A percentile compares a stretch with the other conserved stretches of the same genome.
phyloP scores from a whole-genome alignment of 2,797 vertebrate species.

The Tympanoctomys barrerae region DNA sequence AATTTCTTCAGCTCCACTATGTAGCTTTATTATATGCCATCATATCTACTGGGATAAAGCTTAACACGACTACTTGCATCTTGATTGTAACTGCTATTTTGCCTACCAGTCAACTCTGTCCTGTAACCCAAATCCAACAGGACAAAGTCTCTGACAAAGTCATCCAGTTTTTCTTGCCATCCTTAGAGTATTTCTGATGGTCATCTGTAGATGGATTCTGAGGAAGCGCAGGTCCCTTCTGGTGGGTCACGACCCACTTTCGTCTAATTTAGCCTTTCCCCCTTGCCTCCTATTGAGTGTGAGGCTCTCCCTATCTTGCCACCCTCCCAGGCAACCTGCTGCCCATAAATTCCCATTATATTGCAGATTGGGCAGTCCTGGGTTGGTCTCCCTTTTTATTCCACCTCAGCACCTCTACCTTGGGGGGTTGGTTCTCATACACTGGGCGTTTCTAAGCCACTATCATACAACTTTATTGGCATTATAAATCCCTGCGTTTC shows the following conservation, averaged over 20 bases:
- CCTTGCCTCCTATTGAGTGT: not conserved
- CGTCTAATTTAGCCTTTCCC: too few relatives aligned
- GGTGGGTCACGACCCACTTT: not conserved
- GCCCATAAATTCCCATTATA: not conserved
- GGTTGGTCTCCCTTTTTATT: not conserved
- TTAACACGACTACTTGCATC: not conserved
- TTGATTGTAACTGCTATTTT: not conserved
- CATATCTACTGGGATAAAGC: not conserved
- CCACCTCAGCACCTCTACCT: not conserved
- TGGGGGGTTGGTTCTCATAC: not conserved
- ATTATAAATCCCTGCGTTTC: not conserved
- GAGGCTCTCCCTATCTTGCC: not conserved
- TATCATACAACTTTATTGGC: not conserved
- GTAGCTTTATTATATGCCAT: not conserved
- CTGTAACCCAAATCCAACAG: not conserved
- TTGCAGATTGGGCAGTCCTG: not conserved
- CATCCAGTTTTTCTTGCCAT: not conserved
- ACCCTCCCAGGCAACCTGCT: not conserved
- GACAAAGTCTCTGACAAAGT: not conserved
- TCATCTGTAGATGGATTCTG: not conserved
- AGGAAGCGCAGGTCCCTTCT: not conserved
- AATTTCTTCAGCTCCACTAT: not conserved
- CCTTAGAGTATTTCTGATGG: not conserved
- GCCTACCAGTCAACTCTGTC: not conserved
- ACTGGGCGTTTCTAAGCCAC: not conserved